Base-by-base conservation (phyloP, 1,140 invertebrate species). In the Holotrichia oblita region DNA sequence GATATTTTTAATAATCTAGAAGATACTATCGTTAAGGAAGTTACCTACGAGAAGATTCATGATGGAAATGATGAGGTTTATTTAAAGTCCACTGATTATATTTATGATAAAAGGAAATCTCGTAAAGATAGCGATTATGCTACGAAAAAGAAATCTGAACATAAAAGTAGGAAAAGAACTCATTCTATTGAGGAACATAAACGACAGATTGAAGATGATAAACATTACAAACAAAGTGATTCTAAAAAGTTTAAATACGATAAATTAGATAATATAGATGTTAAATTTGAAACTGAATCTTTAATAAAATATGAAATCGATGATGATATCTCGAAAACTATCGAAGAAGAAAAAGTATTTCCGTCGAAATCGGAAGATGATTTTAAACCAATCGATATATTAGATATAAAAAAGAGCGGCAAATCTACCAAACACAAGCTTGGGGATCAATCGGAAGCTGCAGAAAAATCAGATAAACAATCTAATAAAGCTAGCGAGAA, bases 1-100 rank as follows among this genome's bases (percentile, higher is more conserved):
- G 77, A 69, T 12, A 72, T 61, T 34, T 40, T 40, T 69, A 24
- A 40, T 17, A 22, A 77, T 77, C n/a, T 61, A 69, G 24, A 74
- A 20, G 27, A 40, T 9, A 74, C 6, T 74, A n/a, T 55, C n/a
- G 41, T 41, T 74, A 44, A 74, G 22, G 41, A 74, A 74, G 17
- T 74, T 6, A 74, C 17, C 6, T 74, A 44, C 14, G 40, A 74
- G 20, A 44, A 74, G 22, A 74, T 74, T 74, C 17, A 74, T 17
- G 6, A 1, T 2, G 73, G n/a, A 74, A 74, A 22, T n/a, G 41
- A 74, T 7, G 41, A 74, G 2, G 34, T 69, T 22, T 69, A 69
- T 14, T 69, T 69, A 69, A 69, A 69, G 22, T 69, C 61, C 22
- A 24, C 61, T 22, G 61, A 69, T 69, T 69, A 69, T 27, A 34